Conservation (phyloP, 2,888 invertebrate genomes). For the Acleris cristana region DNA sequence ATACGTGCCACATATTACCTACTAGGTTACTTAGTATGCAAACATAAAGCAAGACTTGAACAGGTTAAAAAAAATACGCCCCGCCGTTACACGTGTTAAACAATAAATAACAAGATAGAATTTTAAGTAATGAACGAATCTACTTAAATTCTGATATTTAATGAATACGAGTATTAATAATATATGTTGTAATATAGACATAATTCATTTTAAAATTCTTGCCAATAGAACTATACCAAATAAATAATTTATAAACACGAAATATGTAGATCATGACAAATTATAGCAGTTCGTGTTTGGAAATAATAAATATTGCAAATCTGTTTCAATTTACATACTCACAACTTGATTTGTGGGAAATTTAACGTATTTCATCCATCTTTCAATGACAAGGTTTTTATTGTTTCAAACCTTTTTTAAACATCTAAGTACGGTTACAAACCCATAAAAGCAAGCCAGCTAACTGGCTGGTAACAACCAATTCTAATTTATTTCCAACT, state of each 20-base stretch:
- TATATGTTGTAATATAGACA: background rate
- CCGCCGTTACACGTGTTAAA: too few species aligned
- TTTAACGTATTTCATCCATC: too few species aligned
- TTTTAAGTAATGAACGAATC: too few species aligned
- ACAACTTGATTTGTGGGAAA: background rate
- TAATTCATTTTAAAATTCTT: background rate
- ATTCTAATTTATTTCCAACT: background rate
- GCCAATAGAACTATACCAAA: background rate
- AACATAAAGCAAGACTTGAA: background rate
- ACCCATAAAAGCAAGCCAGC: too few species aligned
- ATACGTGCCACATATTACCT: background rate
- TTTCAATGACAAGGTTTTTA: too few species aligned
- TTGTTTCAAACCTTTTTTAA: too few species aligned
- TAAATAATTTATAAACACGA: conserved; percentile 14
- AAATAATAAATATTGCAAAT: conserved; percentile 5
- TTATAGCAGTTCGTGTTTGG: conserved; percentile 13
- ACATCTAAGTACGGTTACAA: too few species aligned
- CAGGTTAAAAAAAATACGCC: too few species aligned
- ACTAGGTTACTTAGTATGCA: background rate
- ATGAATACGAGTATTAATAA: background rate
- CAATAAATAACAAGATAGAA: too few species aligned
- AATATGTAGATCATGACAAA: conserved; percentile 20
- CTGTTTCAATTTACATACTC: conserved; percentile 9
- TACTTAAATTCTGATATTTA: background rate
- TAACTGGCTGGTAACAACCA: background rate